A percentile compares a stretch with the other conserved stretches of the same genome.
Evolutionary conservation across 2,888 invertebrate genomes (phyloP).

Genomic region (Drosophila nr. perissopoda): DNA sequence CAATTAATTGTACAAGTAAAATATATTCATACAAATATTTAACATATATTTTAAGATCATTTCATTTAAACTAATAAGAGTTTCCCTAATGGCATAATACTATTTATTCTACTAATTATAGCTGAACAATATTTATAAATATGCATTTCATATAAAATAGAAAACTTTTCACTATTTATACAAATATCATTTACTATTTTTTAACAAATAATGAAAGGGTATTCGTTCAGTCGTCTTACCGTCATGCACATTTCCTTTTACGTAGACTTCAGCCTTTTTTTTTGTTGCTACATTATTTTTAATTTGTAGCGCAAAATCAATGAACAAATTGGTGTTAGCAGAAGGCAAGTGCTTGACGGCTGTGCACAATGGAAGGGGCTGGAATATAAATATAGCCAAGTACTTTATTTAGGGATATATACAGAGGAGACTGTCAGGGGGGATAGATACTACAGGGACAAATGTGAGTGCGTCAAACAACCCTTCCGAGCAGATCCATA

Average conservation of each 20-base stretch:
- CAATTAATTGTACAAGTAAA: neutral
- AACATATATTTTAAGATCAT: no score
- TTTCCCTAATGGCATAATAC: no score
- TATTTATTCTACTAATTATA: neutral
- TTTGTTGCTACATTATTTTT: conserved; percentile 66
- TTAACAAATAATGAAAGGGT: conserved; percentile 1
- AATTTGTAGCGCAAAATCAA: conserved; percentile 73
- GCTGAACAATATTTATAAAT: neutral
- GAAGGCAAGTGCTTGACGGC: conserved; percentile 74
- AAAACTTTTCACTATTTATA: neutral
- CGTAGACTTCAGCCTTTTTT: neutral
- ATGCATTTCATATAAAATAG: fast-evolving
- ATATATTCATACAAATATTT: neutral
- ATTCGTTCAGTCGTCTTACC: neutral
- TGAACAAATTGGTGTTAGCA: conserved; percentile 81
- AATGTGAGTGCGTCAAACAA: conserved; percentile 72
- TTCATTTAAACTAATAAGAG: no score
- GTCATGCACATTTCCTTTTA: neutral
- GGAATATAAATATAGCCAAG: conserved; percentile 5
- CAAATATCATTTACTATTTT: neutral
- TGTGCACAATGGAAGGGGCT: neutral
- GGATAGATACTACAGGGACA: conserved; percentile 20
- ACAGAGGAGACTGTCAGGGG: neutral
- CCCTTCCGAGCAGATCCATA: conserved; percentile 64
- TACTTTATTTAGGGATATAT: neutral